phyloP scores from a whole-genome alignment of 2,888 invertebrate genomes.

The Philereme transversata region DNA sequence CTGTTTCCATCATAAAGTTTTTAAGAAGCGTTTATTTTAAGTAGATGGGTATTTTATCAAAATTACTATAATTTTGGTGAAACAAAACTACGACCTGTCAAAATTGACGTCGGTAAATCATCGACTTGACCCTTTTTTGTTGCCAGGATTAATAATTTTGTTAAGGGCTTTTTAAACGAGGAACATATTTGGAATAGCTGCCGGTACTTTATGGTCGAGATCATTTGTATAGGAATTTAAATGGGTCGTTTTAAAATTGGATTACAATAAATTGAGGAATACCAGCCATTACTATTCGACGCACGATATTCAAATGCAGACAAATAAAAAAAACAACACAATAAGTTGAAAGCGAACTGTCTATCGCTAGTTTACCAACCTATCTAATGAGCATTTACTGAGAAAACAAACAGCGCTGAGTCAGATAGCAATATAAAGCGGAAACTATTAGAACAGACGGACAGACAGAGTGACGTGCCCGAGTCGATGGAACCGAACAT shows the following conservation, averaged over 20 bases:
- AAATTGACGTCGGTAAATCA: slow-evolving; percentile 81
- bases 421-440: slow-evolving; percentile 44
- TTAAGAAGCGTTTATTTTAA: slow-evolving; percentile 72
- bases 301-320: slow-evolving; percentile 33
- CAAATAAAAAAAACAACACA: slow-evolving; percentile 19
- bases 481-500: slow-evolving; percentile 53
- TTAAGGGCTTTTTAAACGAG: slow-evolving; percentile 80
- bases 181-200: slow-evolving; percentile 76
- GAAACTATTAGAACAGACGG: slow-evolving; percentile 53
- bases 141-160: slow-evolving; percentile 75
- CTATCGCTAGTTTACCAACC: slow-evolving; percentile 27
- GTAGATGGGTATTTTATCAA: slow-evolving; percentile 78
- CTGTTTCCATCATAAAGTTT: slow-evolving; percentile 59
- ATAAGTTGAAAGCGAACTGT: slow-evolving; percentile 18
- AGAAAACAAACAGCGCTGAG: slow-evolving; percentile 30
- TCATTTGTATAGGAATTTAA: slow-evolving; percentile 76
- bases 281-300: slow-evolving; percentile 47
- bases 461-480: slow-evolving; percentile 35
- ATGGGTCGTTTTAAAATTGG: slow-evolving; percentile 65
- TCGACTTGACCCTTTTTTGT: slow-evolving; percentile 75
- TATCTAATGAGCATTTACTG: slow-evolving; percentile 26
- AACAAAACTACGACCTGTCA: slow-evolving; percentile 81
- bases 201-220: slow-evolving; percentile 72
- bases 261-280: slow-evolving; percentile 58
- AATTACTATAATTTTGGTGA: slow-evolving; percentile 82